Evolutionary conservation across 2,113 vertebrate species (phyloP).

Genomic region (Vimba vimba): DNA sequence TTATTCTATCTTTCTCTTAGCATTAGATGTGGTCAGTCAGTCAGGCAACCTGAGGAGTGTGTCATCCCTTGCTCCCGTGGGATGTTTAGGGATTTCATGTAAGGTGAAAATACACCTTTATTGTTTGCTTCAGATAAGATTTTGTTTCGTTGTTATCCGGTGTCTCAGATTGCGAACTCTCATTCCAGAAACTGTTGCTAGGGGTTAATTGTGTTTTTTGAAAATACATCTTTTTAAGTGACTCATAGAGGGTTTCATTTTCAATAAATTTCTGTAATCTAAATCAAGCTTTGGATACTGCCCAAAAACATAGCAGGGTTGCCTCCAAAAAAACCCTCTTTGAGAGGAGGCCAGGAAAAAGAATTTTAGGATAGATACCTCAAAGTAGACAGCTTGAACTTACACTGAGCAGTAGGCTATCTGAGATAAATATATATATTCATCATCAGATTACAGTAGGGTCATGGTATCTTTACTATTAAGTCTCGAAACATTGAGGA

Average conservation of each 20-base stretch:
- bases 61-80: not conserved
- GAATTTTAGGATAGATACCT: not conserved
- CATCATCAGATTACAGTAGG: not conserved
- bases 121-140: constrained; percentile 26
- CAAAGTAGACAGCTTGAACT: constrained; percentile 7
- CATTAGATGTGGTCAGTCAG: constrained; percentile 47
- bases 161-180: not conserved
- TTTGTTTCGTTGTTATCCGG: not conserved
- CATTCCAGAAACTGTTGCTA: constrained; percentile 39
- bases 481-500: not conserved
- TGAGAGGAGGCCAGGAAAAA: constrained; percentile 31
- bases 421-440: not conserved
- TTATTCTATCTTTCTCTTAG: constrained; percentile 47
- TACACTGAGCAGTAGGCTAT: not conserved
- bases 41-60: constrained; percentile 19
- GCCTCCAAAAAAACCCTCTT: constrained; percentile 16
- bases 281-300: constrained; percentile 38
- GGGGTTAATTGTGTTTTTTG: constrained; percentile 45
- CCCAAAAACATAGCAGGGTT: constrained; percentile 1
- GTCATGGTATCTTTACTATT: not conserved
- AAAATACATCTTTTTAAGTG: constrained; percentile 43
- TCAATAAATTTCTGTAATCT: constrained; percentile 36
- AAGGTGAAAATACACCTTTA: constrained; percentile 28
- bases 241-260: constrained; percentile 43
- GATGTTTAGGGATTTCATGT: constrained; percentile 23